Evolutionary conservation across 2,888 invertebrate species (phyloP), one percentile per base, ranked within the genome.

Genomic region (Galerucella pusilla): DNA sequence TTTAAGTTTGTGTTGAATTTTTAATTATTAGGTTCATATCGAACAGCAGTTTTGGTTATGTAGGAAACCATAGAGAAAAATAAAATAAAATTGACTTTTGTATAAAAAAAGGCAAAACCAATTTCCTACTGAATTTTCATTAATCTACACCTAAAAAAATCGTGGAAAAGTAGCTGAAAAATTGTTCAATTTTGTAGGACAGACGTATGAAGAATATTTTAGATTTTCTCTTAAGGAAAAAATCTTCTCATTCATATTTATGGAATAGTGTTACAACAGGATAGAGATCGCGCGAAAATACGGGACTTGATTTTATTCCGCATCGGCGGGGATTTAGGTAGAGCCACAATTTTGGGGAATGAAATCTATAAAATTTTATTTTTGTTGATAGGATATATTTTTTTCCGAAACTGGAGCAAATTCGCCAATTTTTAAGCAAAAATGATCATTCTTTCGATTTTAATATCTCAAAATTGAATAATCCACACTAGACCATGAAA

Each of bases 231-330:
- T 46, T 2, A 3, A 6, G 10, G 52, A 35, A 72, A 72, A 72
- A 66, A 72, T 72, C 72, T 57, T 59, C 74, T 74, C 71, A 71
- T 74, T 61, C 74, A 74, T 77, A 74, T 77, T 72, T 72, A 70
- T 74, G 65, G 67, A 74, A 71, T 69, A 71, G 68, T 67, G 67
- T 72, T 57, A 63, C 68, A 63, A 52, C 60, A 59, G 46, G 59
- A 67, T 60, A 54, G 69, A 69, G 57, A 57, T 49, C 69, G 54
- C 28, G 52, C 1, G 45, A 73, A 73, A 70, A 71, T 63, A 67
- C 42, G 63, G 61, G 68, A 73, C 64, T 45, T n/a, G 63, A 70
- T 70, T 64, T 70, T 52, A 42, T 52, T n/a, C 35, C 16, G 28
- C 70, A 70, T 63, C 49, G 70, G 70, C 69, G 69, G 60, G 49